Percentiles rank a stretch among this genome's conserved stretches.
Conservation (phyloP, 2,888 invertebrate genomes). For the Melanchra persicariae region DNA sequence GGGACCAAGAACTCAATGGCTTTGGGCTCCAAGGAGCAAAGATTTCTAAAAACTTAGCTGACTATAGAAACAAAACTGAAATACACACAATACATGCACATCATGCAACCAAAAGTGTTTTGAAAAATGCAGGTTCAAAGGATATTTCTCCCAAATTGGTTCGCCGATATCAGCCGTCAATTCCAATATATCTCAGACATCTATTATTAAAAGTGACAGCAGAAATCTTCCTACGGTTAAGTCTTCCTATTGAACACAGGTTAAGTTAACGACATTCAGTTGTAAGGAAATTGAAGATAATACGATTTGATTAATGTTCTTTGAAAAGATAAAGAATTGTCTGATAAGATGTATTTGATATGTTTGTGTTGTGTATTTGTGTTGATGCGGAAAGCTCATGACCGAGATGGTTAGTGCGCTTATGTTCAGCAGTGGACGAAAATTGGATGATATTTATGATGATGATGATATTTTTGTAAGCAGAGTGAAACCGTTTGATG, state of each 20-base stretch:
- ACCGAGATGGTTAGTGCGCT: too few relatives aligned
- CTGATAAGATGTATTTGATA: background rate
- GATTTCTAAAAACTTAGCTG: too few relatives aligned
- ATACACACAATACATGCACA: background rate
- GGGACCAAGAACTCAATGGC: too few relatives aligned
- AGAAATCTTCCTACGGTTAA: background rate
- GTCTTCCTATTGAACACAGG: conserved; percentile 3
- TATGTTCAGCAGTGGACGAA: too few relatives aligned
- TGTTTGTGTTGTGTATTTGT: too few relatives aligned
- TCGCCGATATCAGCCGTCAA: conserved; percentile 21
- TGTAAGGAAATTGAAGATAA: conserved; percentile 7
- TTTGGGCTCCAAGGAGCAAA: background rate
- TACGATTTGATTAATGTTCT: conserved; percentile 2
- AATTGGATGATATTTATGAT: too few relatives aligned
- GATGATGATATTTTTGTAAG: background rate
- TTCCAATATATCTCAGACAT: background rate
- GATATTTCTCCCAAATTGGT: background rate
- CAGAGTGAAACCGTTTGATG: background rate
- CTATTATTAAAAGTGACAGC: conserved; percentile 23
- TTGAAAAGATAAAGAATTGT: background rate
- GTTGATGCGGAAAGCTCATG: too few relatives aligned
- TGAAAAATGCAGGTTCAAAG: background rate
- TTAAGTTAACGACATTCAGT: conserved; percentile 1
- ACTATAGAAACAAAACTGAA: background rate
- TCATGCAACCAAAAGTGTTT: background rate